Base-by-base conservation (phyloP, 2,113 vertebrate species). In the Mustela lutreola region DNA sequence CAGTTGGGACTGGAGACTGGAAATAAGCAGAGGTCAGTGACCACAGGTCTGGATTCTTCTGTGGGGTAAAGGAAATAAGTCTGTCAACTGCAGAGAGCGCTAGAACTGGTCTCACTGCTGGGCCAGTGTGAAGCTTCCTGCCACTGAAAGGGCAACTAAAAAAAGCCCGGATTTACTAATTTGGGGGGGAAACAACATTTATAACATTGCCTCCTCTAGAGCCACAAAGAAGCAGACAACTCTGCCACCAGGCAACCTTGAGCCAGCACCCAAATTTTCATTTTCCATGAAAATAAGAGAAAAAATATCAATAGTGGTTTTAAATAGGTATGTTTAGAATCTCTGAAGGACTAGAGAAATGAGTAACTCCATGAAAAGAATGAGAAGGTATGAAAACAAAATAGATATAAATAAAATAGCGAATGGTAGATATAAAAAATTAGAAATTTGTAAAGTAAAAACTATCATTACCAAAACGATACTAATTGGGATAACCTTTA, bases 291-390 rank as follows among this genome's bases (percentile, higher is more conserved):
- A 94, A 94, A 60, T n/a, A 56, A 81, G 15, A 87, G 45, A 65
- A 83, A 80, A 79, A 92, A 90, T 67, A 95, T 62, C 33, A 86
- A 79, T 65, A 58, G 56, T n/a, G 9, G 42, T 92, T 95, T 96
- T 87, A 56, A 95, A 82, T 81, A 71, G 87, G 26, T 83, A 78
- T 75, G 8, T 45, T 97, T 78, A 96, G 58, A 56, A 91, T 24
- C 16, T 45, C 67, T 73, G 24, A 70, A 89, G 62, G 56, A 45
- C 67, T 39, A 73, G 1, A 91, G 39, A 89, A 76, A 60, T 84
- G 10, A 85, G 71, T 82, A 91, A 42, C 8, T 36, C 4, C 11
- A 62, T 11, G 8, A 81, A 88, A 39, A n/a, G 7, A 91, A 78
- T 24, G n/a, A 94, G 60, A 85, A 89, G n/a, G 62, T 76, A 73